Base-by-base conservation (phyloP, 2,888 invertebrate species). In the Sinotaia quadrata region DNA sequence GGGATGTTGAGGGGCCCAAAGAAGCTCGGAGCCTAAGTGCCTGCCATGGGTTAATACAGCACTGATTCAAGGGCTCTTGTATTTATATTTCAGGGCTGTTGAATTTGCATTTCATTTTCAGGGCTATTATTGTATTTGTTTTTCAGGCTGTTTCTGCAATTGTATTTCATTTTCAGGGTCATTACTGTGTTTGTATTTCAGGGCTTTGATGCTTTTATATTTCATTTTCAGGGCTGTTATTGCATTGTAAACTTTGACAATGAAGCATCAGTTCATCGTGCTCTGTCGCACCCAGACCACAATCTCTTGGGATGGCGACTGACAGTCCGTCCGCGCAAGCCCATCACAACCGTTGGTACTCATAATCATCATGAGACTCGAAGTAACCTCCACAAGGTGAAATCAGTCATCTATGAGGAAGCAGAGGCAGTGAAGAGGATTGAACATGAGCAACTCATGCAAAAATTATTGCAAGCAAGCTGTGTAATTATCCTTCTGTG, bases 381-480 rank as follows among this genome's bases (percentile, higher is more conserved):
- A 7, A 31, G 56, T 33, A 41, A n/a, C 29, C 31, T 31, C 7
- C 56, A 37, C 24, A 56, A 56, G 56, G 31, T 54, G 12, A 56
- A 34, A 21, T 41, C 60, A 12, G 24, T 47, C n/a, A 31, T 52
- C 36, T 7, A 60, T 52, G 67, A 72, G 71, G 54, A 69, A 63
- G 62, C 27, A 24, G 70, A 72, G 36, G 66, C 58, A 37, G 57
- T 21, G 5, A 69, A 36, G 33, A 62, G 72, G 24, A 74, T 73
- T 18, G 74, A 77, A 52, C 74, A 76, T 61, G 75, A 75, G 34
- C 75, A 75, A 54, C 54, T 77, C 37, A 72, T 77, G 71, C 68
- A 74, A 29, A 74, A 70, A 41, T 36, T 77, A 34, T 62, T 74
- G 41, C 69, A 68, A 57, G 72, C 71, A 4, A 71, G 70, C 51